Percentiles rank a stretch among this genome's conserved stretches.
phyloP scores from a whole-genome alignment of 2,113 vertebrate species.

The Phylloscopus whistleri region DNA sequence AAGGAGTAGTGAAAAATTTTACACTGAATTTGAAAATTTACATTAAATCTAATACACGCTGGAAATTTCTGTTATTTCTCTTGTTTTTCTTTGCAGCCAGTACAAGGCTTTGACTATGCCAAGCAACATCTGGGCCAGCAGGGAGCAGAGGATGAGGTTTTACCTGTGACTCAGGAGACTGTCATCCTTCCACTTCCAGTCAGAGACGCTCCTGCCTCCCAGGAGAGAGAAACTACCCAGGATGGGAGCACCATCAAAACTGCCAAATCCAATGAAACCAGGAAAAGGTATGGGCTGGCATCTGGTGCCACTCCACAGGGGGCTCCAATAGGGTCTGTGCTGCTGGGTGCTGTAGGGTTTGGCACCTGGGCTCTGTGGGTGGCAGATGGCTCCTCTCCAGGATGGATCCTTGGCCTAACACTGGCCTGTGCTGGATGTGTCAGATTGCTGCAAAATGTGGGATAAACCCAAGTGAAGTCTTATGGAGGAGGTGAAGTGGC shows the following conservation, averaged over 20 bases:
- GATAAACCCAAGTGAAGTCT: not conserved
- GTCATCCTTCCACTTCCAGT: conserved; percentile 87
- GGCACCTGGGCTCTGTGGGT: not conserved
- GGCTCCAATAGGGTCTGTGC: not conserved
- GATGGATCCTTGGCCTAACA: not conserved
- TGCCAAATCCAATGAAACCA: conserved; percentile 81
- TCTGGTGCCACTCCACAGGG: not conserved
- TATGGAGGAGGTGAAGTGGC: not conserved
- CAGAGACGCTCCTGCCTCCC: conserved; percentile 83
- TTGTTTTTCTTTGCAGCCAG: conserved; percentile 77
- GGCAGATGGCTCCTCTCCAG: not conserved
- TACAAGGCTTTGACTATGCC: conserved; percentile 98
- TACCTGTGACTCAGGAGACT: conserved; percentile 91
- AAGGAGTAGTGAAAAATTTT: not conserved
- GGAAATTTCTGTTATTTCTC: not conserved
- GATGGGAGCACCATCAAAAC: conserved; percentile 90
- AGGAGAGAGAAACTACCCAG: conserved; percentile 84
- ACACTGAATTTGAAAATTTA: not conserved
- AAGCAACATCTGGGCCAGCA: conserved; percentile 97
- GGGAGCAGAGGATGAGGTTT: conserved; percentile 90
- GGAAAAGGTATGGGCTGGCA: conserved; percentile 84
- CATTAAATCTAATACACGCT: not conserved
- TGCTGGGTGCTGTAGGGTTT: not conserved
- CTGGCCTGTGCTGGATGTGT: not conserved
- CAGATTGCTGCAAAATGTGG: not conserved